A percentile compares a stretch with the other conserved stretches of the same genome.
phyloP scores from a whole-genome alignment of 2,797 vertebrate species.

The Helarctos malayanus region DNA sequence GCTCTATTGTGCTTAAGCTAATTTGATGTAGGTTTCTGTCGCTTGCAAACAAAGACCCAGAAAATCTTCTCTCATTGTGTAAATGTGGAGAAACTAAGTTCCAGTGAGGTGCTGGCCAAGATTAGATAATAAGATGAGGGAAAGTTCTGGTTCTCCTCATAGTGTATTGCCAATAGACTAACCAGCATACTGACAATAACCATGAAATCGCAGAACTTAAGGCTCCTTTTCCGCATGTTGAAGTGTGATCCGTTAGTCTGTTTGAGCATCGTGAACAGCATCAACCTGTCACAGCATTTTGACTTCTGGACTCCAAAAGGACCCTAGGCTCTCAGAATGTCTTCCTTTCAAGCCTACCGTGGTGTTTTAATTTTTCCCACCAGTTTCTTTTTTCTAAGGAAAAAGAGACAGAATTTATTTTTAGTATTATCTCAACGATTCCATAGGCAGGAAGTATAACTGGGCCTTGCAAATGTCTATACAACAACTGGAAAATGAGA shows the following conservation, averaged over 20 bases:
- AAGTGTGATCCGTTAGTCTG: background rate
- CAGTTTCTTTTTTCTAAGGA: background rate
- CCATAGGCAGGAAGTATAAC: background rate
- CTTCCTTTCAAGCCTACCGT: background rate
- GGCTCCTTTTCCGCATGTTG: background rate
- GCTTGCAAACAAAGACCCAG: background rate
- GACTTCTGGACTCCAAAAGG: background rate
- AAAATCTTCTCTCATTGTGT: conserved; percentile 6
- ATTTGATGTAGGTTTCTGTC: background rate
- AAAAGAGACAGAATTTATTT: background rate
- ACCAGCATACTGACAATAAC: background rate
- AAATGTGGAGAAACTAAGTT: background rate
- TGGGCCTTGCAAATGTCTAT: background rate
- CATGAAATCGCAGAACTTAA: background rate
- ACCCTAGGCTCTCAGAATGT: background rate
- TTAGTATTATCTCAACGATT: background rate
- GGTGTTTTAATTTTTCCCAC: background rate
- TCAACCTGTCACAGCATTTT: background rate
- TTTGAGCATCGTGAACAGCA: background rate
- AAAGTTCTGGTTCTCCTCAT: background rate
- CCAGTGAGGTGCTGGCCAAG: background rate
- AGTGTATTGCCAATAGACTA: background rate
- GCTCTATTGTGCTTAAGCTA: background rate
- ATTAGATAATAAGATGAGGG: background rate
- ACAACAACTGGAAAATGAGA: background rate